Evolutionary conservation across 2,888 invertebrate species (phyloP).

Genomic region (Pseudococcus jackbeardsleyi): DNA sequence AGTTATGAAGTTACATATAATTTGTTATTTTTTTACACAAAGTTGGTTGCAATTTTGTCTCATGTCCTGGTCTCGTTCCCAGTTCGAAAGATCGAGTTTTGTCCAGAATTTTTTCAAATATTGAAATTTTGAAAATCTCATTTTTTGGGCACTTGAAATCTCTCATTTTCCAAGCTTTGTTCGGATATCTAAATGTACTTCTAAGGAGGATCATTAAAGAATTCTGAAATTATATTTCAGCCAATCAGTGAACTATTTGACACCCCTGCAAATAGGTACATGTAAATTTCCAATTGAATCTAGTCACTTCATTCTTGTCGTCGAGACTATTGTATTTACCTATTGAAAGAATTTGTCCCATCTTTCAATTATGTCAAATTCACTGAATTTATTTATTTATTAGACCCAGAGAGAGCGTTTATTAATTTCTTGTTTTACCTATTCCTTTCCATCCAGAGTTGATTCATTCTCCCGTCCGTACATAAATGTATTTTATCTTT

Average conservation of each 20-base stretch:
- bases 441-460: background rate
- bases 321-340: background rate
- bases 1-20: background rate
- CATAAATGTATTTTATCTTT: background rate
- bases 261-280: background rate
- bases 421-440: background rate
- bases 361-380: background rate
- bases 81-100: no score
- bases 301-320: constrained; percentile 60
- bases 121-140: no score
- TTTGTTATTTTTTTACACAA: background rate
- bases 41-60: no score
- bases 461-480: background rate
- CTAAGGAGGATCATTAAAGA: no score
- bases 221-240: no score
- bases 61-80: no score
- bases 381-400: background rate
- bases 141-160: no score
- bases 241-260: no score
- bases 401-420: background rate
- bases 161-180: no score
- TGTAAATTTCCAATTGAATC: constrained; percentile 20
- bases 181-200: no score
- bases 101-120: no score
- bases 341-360: background rate